Base-by-base conservation (phyloP, 1,140 invertebrate species). In the Drosophila bifasciata region DNA sequence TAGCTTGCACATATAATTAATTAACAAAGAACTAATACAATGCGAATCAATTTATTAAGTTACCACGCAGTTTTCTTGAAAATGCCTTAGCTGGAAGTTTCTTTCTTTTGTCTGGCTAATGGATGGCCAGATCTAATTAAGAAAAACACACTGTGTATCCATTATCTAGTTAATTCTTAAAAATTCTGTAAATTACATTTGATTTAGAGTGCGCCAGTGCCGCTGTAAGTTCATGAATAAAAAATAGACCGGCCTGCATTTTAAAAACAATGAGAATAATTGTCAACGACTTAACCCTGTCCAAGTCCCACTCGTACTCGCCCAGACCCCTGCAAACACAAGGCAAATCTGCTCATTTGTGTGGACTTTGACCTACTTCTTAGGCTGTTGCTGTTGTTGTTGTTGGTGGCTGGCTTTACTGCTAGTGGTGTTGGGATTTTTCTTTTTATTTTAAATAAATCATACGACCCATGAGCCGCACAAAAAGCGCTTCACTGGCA, bases 391-490 rank as follows among this genome's bases (percentile, higher is more conserved):
- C 28, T 16, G 58, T 39, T 32, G 13, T 51, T 23, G n/a, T 11
- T 15, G 8, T 69, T 69, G 44, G n/a, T 48, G 32, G 49, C 40
- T 75, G 32, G 49, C 40, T 75, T 71, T 43, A 68, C 64, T 55
- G 51, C 44, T 28, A 52, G 49, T 62, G 40, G 21, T 46, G 64
- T 45, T 28, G 46, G 40, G 9, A 8, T 39, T 49, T 59, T 76
- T 62, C 61, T 63, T 76, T 81, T 61, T 76, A 64, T 46, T 79
- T 70, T 84, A 75, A 80, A 85, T 81, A 85, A 85, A 86, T 85
- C 81, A 85, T 85, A 74, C 73, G 80, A 76, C 68, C 68, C 63
- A 67, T 74, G 61, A 51, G 57, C 49, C 73, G 52, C 73, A 80
- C 73, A 80, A 73, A 46, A 85, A 70, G 76, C 81, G 77, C 63